A percentile compares a stretch with the other conserved stretches of the same genome.
These are phyloP conservation scores for Drymodes brunneopygia DNA, from an alignment of 2,113 vertebrate genomes.

Conservation along the genomic window DNA sequence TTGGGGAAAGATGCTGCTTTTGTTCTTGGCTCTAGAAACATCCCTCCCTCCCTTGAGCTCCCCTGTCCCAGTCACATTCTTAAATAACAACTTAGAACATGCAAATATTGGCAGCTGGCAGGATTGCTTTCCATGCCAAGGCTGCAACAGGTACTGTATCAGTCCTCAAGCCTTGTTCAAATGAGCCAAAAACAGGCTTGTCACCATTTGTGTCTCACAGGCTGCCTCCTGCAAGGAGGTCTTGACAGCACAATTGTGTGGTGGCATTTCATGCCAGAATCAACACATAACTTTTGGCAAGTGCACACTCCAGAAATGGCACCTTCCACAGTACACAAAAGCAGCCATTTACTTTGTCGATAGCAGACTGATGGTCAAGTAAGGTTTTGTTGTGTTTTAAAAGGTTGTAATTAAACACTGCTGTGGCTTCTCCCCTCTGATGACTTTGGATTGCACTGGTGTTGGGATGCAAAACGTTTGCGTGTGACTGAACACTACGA, in stretches of 20 bases:
- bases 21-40: conserved; percentile 67
- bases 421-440: background rate
- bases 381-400: background rate
- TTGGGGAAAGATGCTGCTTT: conserved; percentile 43
- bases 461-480: background rate
- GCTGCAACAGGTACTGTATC: background rate
- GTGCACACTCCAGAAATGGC: background rate
- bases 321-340: background rate
- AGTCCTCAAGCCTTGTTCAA: background rate
- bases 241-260: background rate
- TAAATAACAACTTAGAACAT: conserved; percentile 12
- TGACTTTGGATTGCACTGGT: background rate
- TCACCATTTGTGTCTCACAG: background rate
- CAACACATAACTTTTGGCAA: background rate
- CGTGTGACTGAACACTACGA: background rate
- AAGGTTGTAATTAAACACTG: conserved; percentile 16
- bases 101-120: conserved; percentile 2
- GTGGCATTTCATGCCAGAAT: background rate
- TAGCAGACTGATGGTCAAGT: background rate
- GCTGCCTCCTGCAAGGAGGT: background rate
- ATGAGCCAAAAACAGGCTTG: background rate
- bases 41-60: background rate
- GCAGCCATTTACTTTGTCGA: background rate
- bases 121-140: background rate
- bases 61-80: background rate